Conservation (phyloP, 2,113 vertebrate species). For the Chloebia gouldiae region DNA sequence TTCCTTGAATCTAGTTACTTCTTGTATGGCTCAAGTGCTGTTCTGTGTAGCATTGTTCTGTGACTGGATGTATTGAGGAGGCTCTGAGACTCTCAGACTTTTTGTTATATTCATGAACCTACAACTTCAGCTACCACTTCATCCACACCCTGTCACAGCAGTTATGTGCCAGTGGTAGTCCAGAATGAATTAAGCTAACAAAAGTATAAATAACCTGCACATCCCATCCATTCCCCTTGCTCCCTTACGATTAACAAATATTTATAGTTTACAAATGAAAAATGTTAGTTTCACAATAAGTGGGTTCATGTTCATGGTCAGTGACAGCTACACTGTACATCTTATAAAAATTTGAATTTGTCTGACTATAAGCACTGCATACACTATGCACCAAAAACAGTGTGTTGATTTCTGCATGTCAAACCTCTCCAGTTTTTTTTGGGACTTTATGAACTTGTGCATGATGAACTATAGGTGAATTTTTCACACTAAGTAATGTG, state of each 20-base stretch:
- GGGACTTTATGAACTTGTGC: neutral
- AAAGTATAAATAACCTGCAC: neutral
- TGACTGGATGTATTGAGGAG: neutral
- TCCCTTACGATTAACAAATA: neutral
- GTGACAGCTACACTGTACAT: neutral
- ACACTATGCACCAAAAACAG: neutral
- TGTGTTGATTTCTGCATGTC: neutral
- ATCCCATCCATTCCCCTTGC: neutral
- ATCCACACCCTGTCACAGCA: neutral
- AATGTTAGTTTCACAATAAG: neutral
- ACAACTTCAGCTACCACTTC: neutral
- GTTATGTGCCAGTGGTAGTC: neutral
- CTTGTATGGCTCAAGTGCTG: neutral
- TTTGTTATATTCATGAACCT: neutral
- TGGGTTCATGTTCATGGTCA: neutral
- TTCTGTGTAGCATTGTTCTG: neutral
- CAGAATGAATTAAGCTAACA: neutral
- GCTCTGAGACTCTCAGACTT: neutral
- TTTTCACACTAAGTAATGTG: neutral
- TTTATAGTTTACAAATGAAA: neutral
- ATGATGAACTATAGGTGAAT: neutral
- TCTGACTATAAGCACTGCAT: neutral
- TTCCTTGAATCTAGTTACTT: neutral
- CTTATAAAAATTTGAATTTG: neutral
- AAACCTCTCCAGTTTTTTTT: neutral